These are phyloP conservation scores for Cheilinus undulatus DNA, from an alignment of 2,113 vertebrate genomes.

Conservation along the genomic window DNA sequence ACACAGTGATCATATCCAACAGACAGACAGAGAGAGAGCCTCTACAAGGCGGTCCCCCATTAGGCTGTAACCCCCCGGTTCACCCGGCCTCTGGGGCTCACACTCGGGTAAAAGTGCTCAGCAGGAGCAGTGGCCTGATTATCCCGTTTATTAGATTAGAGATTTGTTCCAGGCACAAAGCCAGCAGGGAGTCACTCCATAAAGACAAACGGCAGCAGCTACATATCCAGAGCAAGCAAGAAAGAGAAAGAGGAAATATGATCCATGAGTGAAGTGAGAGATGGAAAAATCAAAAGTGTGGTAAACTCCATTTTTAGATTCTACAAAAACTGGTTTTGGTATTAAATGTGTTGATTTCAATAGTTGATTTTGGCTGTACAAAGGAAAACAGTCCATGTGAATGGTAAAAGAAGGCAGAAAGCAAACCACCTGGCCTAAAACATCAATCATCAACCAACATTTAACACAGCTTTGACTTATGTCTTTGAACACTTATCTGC, in stretches of 20 bases:
- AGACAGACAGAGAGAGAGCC: conserved; percentile 28
- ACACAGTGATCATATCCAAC: conserved; percentile 36
- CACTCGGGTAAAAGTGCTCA: conserved; percentile 26
- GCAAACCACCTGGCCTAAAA: too few species aligned
- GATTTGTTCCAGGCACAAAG: conserved; percentile 46
- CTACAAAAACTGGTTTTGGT: too few species aligned
- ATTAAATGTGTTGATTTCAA: too few species aligned
- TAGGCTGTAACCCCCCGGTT: conserved; percentile 23
- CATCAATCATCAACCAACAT: too few species aligned
- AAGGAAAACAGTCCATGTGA: too few species aligned
- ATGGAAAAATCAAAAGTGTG: conserved; percentile 32
- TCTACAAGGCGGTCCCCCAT: conserved; percentile 22
- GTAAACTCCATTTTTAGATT: too few species aligned
- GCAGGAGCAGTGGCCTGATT: conserved; percentile 53
- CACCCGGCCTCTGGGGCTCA: conserved; percentile 46
- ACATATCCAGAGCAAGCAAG: conserved; percentile 41
- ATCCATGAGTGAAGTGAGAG: conserved; percentile 7
- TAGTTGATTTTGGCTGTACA: too few species aligned
- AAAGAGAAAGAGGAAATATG: conserved; percentile 18
- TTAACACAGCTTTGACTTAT: too few species aligned
- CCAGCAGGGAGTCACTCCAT: conserved; percentile 48
- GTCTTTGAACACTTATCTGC: too few species aligned
- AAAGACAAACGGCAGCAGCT: conserved; percentile 44
- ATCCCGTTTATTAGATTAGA: conserved; percentile 65
- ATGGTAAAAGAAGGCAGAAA: too few species aligned